Evolutionary conservation across 2,113 vertebrate species (phyloP), one percentile per base, ranked within the genome.

Genomic region (Potamarius usumacintae): DNA sequence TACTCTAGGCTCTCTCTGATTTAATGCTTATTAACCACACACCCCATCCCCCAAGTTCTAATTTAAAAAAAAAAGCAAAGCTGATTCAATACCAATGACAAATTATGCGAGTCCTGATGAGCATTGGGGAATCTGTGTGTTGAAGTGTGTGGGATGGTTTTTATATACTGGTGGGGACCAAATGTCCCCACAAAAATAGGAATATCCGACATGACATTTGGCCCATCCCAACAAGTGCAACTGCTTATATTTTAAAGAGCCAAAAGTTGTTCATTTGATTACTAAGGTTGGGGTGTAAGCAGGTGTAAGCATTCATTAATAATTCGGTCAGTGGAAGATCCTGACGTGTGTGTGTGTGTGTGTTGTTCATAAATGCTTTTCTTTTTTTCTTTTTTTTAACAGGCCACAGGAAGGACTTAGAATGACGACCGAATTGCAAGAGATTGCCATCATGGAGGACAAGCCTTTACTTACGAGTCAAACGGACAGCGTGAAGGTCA

Each of bases 391-490:
- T 25, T 86, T 65, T 89, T 81, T 15, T 1, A 22, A 42, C 90
- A 95, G 94, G 93, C 92, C 85, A 83, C 14, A 0, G 80, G 87
- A 91, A 76, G 22, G 53, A 60, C 62, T 89, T 79, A 74, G 81
- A 90, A 96, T 96, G 95, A 96, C 95, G 15, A 95, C 95, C 6
- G 95, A 96, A 89, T 94, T 95, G 94, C 95, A 96, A 90, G 95
- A 96, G 90, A 94, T 96, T 80, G 92, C 95, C 93, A 95, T 95
- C 88, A 95, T 94, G 1, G 95, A 96, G 93, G 95, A 95, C 8
- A 96, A 95, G 91, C 95, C 95, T 83, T 90, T 96, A 88, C 94
- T 95, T 84, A 93, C 94, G 60, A 94, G 93, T 92, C 94, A 95
- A 91, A 81, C 91, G 2, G 94, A 96, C 25, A 15, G 86, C 14